These are phyloP conservation scores for Lagocephalus sceleratus DNA, from an alignment of 2,797 vertebrate species.

Conservation along the genomic window DNA sequence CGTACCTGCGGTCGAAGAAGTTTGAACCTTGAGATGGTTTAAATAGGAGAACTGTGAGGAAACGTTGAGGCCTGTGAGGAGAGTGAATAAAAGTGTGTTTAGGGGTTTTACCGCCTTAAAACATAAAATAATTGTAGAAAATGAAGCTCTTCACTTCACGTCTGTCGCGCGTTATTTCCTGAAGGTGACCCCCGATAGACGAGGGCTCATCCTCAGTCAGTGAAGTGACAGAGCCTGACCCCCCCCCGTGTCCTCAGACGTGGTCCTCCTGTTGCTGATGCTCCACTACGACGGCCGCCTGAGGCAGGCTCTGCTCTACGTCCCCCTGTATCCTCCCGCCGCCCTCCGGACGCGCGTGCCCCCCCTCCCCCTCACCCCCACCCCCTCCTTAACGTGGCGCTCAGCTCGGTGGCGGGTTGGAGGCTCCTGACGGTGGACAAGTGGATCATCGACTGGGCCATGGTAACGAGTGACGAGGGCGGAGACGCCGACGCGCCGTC, in stretches of 20 bases:
- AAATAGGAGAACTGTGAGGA: too few species aligned
- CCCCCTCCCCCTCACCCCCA: not conserved
- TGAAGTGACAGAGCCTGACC: conserved; percentile 10
- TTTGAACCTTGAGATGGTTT: too few species aligned
- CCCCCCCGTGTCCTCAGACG: conserved; percentile 71
- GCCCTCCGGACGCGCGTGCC: not conserved
- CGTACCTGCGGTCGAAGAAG: too few species aligned
- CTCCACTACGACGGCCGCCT: conserved; percentile 81
- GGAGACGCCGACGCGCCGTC: conserved; percentile 19
- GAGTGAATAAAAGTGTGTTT: too few species aligned
- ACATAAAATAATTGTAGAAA: too few species aligned
- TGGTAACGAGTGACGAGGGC: conserved; percentile 79
- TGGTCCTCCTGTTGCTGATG: conserved; percentile 83
- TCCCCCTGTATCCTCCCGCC: conserved; percentile 84
- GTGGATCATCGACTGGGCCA: conserved; percentile 88
- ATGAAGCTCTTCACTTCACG: too few species aligned
- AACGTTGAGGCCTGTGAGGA: too few species aligned
- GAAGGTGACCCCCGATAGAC: too few species aligned
- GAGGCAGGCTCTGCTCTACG: conserved; percentile 75
- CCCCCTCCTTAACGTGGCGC: conserved; percentile 49
- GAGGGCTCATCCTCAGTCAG: not conserved
- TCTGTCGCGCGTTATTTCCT: too few species aligned
- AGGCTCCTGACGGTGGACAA: conserved; percentile 82
- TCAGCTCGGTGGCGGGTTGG: conserved; percentile 84
- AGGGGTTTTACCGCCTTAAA: too few species aligned